A percentile compares a stretch with the other conserved stretches of the same genome.
Conservation (phyloP, 2,113 vertebrate genomes). For the Neogale vison region DNA sequence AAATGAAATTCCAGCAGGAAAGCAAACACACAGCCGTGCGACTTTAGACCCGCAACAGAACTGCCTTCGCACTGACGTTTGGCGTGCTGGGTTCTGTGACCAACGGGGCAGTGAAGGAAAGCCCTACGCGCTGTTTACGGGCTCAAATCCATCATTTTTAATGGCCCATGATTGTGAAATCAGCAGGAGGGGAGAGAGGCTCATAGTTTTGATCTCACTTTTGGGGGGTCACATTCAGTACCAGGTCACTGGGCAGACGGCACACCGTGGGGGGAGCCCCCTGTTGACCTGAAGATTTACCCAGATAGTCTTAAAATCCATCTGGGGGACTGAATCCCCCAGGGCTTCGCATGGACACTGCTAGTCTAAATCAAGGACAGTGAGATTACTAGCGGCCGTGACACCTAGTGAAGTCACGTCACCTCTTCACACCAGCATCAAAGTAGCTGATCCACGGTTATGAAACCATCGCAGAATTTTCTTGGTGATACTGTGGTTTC, state of each 20-base stretch:
- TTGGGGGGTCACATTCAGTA: neutral
- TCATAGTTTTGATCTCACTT: neutral
- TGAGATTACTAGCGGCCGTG: neutral
- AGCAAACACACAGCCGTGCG: fast-evolving
- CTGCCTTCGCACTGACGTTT: fast-evolving
- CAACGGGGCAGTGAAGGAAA: fast-evolving
- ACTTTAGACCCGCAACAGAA: fast-evolving
- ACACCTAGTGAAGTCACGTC: neutral
- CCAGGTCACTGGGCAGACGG: neutral
- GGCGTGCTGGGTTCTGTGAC: fast-evolving
- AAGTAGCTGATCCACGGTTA: no score
- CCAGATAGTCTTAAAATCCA: neutral
- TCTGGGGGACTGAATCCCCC: neutral
- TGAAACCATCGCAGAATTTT: neutral
- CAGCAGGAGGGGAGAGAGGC: neutral
- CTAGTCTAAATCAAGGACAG: neutral
- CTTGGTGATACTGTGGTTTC: fast-evolving
- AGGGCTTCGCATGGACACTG: no score
- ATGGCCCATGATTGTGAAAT: constrained; percentile 22
- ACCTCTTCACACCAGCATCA: neutral
- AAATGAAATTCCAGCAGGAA: neutral
- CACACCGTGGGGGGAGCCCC: neutral
- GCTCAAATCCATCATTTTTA: constrained; percentile 6
- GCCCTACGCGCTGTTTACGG: neutral
- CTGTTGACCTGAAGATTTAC: neutral